Evolutionary conservation across 2,113 vertebrate genomes (phyloP).

Genomic region (Syrrhaptes paradoxus): DNA sequence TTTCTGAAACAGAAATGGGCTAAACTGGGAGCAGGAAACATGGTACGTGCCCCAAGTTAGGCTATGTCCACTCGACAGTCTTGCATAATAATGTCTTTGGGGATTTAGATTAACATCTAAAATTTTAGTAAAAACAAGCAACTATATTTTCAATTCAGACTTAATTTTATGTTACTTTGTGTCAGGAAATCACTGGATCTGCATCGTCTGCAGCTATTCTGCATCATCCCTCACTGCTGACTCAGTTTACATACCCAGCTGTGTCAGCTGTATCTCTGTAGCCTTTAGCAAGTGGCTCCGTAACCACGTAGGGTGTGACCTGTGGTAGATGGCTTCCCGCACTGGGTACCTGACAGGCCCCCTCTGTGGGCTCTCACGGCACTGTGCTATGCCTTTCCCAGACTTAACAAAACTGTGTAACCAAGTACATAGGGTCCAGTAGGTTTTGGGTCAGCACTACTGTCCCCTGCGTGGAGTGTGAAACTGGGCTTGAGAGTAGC

Average conservation of each 20-base stretch:
- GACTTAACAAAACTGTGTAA: background rate
- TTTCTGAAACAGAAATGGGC: background rate
- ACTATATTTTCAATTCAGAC: background rate
- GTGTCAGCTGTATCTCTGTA: background rate
- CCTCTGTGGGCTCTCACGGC: background rate
- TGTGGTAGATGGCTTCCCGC: background rate
- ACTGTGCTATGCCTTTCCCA: background rate
- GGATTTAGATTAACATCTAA: background rate
- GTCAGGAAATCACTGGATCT: background rate
- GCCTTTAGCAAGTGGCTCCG: background rate
- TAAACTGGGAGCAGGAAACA: background rate
- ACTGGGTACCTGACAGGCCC: background rate
- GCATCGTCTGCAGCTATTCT: background rate
- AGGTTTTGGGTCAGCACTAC: background rate
- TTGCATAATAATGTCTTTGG: fast-evolving
- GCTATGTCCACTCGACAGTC: background rate
- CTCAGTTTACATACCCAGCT: fast-evolving
- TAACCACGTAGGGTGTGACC: fast-evolving
- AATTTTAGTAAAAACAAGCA: background rate
- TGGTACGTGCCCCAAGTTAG: background rate
- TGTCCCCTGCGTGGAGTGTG: background rate
- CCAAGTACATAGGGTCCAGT: background rate
- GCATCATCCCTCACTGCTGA: background rate
- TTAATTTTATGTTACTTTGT: background rate
- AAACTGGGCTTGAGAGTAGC: background rate